Conservation (phyloP, 2,888 invertebrate genomes). For the Archaeoteleia sp. region DNA sequence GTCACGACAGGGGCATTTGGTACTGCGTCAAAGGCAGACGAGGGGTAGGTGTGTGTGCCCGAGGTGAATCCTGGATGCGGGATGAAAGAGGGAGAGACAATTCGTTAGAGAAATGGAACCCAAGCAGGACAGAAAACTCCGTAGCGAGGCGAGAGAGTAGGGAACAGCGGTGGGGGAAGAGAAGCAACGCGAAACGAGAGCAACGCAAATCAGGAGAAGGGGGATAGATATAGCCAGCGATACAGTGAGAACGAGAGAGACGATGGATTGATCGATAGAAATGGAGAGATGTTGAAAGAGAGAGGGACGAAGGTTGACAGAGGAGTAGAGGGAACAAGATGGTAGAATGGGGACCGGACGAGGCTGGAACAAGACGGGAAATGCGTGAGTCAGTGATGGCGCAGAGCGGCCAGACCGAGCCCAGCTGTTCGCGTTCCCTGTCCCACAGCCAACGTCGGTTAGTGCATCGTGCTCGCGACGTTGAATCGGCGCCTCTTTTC, state of each 20-base stretch:
- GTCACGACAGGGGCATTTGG: too few relatives aligned
- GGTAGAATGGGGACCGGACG: conserved; percentile 12
- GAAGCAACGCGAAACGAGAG: conserved; percentile 12
- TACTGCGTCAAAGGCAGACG: too few relatives aligned
- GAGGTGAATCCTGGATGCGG: too few relatives aligned
- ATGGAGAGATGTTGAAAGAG: too few relatives aligned
- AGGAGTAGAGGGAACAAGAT: conserved; percentile 26
- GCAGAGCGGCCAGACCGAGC: conserved; percentile 64
- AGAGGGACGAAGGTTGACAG: conserved; percentile 15
- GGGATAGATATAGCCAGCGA: too few relatives aligned
- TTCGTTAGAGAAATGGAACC: too few relatives aligned
- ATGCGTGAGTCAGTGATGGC: conserved; percentile 68
- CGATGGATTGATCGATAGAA: too few relatives aligned
- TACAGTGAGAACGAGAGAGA: too few relatives aligned
- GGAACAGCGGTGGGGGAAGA: conserved; percentile 20
- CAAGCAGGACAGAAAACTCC: too few relatives aligned
- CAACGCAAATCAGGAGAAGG: too few relatives aligned
- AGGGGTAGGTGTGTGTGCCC: too few relatives aligned
- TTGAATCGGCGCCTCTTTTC: conserved; percentile 10
- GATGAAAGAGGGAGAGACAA: too few relatives aligned
- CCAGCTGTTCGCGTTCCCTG: conserved; percentile 66
- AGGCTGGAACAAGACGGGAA: conserved; percentile 17
- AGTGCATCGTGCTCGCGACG: conserved; percentile 49
- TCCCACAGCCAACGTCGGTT: conserved; percentile 64
- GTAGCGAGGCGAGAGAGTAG: background rate